Evolutionary conservation across 2,888 invertebrate genomes (phyloP).

Genomic region (Dicyrtoma fusca): DNA sequence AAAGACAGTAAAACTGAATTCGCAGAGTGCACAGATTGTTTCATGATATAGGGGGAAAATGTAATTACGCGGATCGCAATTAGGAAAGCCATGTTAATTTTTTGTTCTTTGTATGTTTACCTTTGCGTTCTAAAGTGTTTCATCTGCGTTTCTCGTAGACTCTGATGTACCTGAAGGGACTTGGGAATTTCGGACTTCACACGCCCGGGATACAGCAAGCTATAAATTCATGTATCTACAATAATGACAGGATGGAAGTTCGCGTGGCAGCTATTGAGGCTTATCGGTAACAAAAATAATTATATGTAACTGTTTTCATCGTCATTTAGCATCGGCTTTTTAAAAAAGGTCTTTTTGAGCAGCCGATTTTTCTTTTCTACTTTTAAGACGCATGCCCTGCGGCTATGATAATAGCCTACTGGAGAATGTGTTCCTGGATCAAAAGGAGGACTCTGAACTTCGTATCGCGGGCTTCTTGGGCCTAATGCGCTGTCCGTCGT

Average conservation of each 20-base stretch:
- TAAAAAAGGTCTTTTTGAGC: no score
- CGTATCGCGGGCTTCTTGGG: conserved; percentile 85
- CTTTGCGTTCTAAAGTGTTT: no score
- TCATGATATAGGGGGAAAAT: no score
- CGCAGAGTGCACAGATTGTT: no score
- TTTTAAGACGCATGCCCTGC: conserved; percentile 52
- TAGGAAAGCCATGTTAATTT: no score
- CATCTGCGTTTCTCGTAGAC: conserved; percentile 64
- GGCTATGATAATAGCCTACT: conserved; percentile 8
- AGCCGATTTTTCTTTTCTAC: no score
- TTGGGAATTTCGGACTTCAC: conserved; percentile 84
- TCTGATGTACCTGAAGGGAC: conserved; percentile 77
- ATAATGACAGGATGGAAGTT: conserved; percentile 71
- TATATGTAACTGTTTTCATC: no score
- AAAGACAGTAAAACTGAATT: no score
- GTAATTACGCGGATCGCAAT: no score
- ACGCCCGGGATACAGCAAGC: conserved; percentile 67
- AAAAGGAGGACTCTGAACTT: conserved; percentile 76
- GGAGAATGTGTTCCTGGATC: conserved; percentile 67
- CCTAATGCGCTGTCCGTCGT: conserved; percentile 85
- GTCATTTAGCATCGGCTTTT: no score
- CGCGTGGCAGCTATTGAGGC: conserved; percentile 81
- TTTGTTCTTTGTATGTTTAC: background rate
- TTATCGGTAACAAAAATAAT: conserved; percentile 68
- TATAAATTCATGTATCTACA: conserved; percentile 70